These are phyloP conservation scores for Scrobipalpa costella DNA, from an alignment of 2,888 invertebrate genomes.

Conservation along the genomic window DNA sequence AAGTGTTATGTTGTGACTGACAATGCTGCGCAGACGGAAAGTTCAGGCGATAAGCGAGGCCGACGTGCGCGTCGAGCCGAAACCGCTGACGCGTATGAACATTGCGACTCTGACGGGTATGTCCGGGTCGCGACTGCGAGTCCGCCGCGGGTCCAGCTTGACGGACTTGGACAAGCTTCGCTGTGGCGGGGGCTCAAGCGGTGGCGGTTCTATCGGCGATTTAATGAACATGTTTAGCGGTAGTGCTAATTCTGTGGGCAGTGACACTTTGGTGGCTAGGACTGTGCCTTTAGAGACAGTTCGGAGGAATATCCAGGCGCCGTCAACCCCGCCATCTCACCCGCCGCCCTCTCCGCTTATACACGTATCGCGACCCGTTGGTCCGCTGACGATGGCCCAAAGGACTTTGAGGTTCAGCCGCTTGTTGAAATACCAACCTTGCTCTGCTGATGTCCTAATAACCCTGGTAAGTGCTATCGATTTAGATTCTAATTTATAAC, in stretches of 20 bases:
- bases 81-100: constrained; percentile 73
- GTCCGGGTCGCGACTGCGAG: constrained; percentile 76
- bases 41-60: constrained; percentile 72
- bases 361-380: constrained; percentile 69
- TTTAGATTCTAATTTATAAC: not conserved
- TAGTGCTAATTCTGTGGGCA: constrained; percentile 85
- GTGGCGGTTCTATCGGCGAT: constrained; percentile 87
- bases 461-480: constrained; percentile 61
- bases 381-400: constrained; percentile 84
- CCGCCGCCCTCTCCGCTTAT: constrained; percentile 66
- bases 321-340: constrained; percentile 71
- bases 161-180: constrained; percentile 86
- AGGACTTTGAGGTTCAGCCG: constrained; percentile 85
- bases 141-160: constrained; percentile 86
- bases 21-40: constrained; percentile 68
- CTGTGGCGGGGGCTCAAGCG: constrained; percentile 67
- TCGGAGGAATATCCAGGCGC: constrained; percentile 67
- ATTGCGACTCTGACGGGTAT: constrained; percentile 41
- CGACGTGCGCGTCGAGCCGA: constrained; percentile 77
- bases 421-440: constrained; percentile 84
- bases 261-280: constrained; percentile 86
- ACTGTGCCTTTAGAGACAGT: constrained; percentile 88
- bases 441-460: constrained; percentile 73
- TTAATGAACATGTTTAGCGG: constrained; percentile 90
- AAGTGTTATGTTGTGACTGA: constrained; percentile 47